Conservation (phyloP, 1,140 invertebrate genomes). For the Limonius californicus region DNA sequence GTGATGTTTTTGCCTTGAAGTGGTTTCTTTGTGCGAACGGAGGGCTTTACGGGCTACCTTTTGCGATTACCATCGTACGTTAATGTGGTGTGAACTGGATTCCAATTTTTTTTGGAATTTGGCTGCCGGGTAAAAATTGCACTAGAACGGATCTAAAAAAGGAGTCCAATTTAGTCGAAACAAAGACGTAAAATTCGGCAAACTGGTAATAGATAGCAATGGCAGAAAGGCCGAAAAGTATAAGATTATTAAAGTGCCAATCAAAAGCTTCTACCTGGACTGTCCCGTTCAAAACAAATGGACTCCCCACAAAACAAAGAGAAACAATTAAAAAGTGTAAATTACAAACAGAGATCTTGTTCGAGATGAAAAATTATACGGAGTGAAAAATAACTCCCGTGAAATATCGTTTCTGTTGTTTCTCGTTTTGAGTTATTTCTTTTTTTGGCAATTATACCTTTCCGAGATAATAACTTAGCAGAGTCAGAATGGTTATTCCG, state of each 20-base stretch:
- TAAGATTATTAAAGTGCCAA: constrained; percentile 29
- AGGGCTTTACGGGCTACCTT: too few relatives aligned
- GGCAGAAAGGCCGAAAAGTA: not conserved
- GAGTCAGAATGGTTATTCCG: constrained; percentile 6
- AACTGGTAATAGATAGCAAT: too few relatives aligned
- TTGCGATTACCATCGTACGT: too few relatives aligned
- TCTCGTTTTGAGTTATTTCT: constrained; percentile 28
- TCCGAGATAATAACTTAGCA: constrained; percentile 31
- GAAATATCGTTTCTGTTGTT: constrained; percentile 35
- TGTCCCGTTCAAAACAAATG: constrained; percentile 25
- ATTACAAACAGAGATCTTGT: constrained; percentile 38
- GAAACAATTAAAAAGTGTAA: constrained; percentile 42
- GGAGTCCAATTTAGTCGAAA: too few relatives aligned
- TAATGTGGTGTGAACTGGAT: too few relatives aligned
- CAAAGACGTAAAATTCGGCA: too few relatives aligned
- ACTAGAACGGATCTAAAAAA: too few relatives aligned
- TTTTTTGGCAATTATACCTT: constrained; percentile 31
- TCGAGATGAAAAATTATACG: constrained; percentile 37
- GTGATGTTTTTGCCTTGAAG: not conserved
- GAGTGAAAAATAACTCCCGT: constrained; percentile 37
- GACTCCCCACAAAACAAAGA: constrained; percentile 30
- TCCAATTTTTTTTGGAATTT: too few relatives aligned
- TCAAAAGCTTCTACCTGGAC: constrained; percentile 21
- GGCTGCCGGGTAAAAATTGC: too few relatives aligned
- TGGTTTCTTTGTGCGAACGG: not conserved